Evolutionary conservation across 2,797 vertebrate species (phyloP).

Genomic region (Sorex maritimensis): DNA sequence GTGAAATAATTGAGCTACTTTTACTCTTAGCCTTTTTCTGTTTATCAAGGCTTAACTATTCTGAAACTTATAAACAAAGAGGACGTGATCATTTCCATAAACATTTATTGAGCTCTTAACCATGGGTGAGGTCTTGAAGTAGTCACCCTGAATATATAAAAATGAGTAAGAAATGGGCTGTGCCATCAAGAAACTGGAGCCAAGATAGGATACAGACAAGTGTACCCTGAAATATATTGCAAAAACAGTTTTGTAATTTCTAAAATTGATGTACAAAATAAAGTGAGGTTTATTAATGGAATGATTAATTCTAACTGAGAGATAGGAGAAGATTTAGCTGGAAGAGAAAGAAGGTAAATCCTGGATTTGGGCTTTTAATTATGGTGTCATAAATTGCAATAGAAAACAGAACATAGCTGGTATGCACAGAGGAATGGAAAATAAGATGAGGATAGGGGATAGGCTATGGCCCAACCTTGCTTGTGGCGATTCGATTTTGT

Average conservation of each 20-base stretch:
- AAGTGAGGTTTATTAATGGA: slow-evolving; percentile 35
- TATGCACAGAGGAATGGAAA: background rate
- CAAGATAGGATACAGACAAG: slow-evolving; percentile 6
- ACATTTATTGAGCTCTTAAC: slow-evolving; percentile 69
- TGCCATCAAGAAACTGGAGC: slow-evolving; percentile 59
- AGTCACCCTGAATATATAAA: slow-evolving; percentile 32
- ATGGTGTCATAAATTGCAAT: slow-evolving; percentile 19
- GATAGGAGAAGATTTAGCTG: slow-evolving; percentile 3
- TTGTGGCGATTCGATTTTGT: background rate
- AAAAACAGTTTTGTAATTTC: slow-evolving; percentile 49
- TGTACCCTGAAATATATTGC: slow-evolving; percentile 30
- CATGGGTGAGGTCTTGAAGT: slow-evolving; percentile 60
- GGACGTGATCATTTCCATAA: slow-evolving; percentile 63
- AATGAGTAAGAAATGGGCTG: slow-evolving; percentile 47
- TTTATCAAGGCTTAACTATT: slow-evolving; percentile 53
- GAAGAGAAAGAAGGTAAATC: background rate
- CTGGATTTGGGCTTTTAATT: slow-evolving; percentile 50
- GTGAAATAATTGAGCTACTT: slow-evolving; percentile 51
- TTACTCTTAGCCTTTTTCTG: slow-evolving; percentile 29
- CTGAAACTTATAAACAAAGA: slow-evolving; percentile 61
- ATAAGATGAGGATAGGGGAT: slow-evolving; percentile 5
- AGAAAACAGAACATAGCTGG: background rate
- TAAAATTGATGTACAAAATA: slow-evolving; percentile 44
- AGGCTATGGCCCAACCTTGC: too few relatives aligned
- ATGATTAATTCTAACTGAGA: slow-evolving; percentile 11